Percentiles rank a stretch among this genome's conserved stretches.
phyloP scores from a whole-genome alignment of 2,113 vertebrate genomes.

The Blennius ocellaris region DNA sequence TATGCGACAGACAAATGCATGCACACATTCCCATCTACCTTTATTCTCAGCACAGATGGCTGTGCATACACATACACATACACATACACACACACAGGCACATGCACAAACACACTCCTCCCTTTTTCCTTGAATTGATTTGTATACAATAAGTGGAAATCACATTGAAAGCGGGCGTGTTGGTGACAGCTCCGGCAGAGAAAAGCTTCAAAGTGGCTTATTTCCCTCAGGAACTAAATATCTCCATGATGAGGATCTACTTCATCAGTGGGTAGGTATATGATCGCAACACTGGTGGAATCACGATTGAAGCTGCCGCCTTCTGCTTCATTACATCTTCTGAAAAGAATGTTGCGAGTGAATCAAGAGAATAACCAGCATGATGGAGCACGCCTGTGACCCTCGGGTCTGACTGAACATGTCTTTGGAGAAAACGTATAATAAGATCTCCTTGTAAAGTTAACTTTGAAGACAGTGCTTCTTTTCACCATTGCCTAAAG shows the following conservation, averaged over 20 bases:
- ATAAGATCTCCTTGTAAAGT: conserved; percentile 43
- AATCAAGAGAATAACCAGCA: conserved; percentile 29
- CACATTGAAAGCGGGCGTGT: conserved; percentile 53
- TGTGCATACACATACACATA: not conserved
- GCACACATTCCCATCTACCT: conserved; percentile 12
- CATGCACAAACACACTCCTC: conserved; percentile 2
- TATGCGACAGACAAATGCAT: too few species aligned
- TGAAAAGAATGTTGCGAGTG: conserved; percentile 41
- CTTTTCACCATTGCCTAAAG: conserved; percentile 22
- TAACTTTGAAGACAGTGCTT: conserved; percentile 40
- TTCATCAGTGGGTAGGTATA: conserved; percentile 57
- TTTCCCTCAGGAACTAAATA: conserved; percentile 78
- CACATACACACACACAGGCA: not conserved
- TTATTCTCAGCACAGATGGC: not conserved
- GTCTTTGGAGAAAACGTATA: conserved; percentile 27
- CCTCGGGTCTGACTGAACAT: conserved; percentile 46
- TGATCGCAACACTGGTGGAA: conserved; percentile 60
- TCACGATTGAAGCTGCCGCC: conserved; percentile 62
- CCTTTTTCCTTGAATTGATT: conserved; percentile 70
- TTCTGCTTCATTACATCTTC: conserved; percentile 68
- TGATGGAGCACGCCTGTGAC: conserved; percentile 30
- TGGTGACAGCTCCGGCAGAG: conserved; percentile 65
- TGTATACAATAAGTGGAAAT: conserved; percentile 76
- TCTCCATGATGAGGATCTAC: conserved; percentile 42
- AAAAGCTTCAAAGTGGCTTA: conserved; percentile 71